These are phyloP conservation scores for Apteryx mantelli DNA, from an alignment of 2,113 vertebrate species.

Conservation along the genomic window DNA sequence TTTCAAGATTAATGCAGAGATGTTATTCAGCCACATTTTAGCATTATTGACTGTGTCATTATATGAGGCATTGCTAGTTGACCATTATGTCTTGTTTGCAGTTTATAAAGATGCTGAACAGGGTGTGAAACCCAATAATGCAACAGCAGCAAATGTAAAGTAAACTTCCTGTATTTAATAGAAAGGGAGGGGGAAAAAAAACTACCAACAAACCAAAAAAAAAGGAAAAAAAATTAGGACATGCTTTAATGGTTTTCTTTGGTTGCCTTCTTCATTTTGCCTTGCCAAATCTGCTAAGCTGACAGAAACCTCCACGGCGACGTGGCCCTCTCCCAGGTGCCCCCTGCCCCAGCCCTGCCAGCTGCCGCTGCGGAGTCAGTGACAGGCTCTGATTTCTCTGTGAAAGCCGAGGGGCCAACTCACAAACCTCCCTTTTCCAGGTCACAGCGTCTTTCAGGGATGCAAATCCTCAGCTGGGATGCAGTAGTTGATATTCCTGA, in stretches of 20 bases:
- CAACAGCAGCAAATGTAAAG: neutral
- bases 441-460: conserved; percentile 44
- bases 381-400: conserved; percentile 7
- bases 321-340: neutral
- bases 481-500: conserved; percentile 13
- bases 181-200: neutral
- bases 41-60: conserved; percentile 39
- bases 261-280: neutral
- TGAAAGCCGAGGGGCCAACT: neutral
- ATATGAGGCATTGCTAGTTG: conserved; percentile 8
- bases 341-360: neutral
- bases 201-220: neutral
- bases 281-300: neutral
- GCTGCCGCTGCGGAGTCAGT: neutral
- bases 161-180: neutral
- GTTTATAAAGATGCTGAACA: conserved; percentile 36
- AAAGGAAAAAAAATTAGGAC: neutral
- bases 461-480: neutral
- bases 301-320: neutral
- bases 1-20: conserved; percentile 36
- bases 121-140: neutral
- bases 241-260: neutral
- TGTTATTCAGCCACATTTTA: conserved; percentile 3
- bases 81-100: conserved; percentile 51
- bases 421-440: neutral